Percentiles rank a stretch among this genome's conserved stretches.
Evolutionary conservation across 2,113 vertebrate species (phyloP).

Genomic region (Elephas maximus): DNA sequence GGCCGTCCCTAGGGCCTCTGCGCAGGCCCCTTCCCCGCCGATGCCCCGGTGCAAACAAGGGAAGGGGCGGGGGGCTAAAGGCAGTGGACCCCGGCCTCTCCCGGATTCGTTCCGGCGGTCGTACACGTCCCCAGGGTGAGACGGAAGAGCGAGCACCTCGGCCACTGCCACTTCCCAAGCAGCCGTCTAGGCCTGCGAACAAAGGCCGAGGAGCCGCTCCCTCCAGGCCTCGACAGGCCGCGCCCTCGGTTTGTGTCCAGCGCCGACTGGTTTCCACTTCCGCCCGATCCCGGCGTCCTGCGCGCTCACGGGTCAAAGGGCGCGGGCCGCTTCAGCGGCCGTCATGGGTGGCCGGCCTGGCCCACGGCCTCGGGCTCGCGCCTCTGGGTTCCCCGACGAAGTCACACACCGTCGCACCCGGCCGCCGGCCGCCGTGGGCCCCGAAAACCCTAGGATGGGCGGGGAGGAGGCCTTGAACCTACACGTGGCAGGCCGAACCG

Average conservation of each 20-base stretch:
- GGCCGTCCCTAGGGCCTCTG: background rate
- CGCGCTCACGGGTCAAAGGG: background rate
- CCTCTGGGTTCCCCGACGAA: rapidly evolving
- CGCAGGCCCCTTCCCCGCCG: background rate
- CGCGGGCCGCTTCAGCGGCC: background rate
- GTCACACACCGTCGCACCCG: too few species aligned
- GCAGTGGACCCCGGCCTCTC: background rate
- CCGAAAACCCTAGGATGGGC: rapidly evolving
- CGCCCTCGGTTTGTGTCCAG: too few species aligned
- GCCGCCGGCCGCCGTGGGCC: rapidly evolving
- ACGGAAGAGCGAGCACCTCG: background rate
- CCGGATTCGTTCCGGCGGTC: background rate
- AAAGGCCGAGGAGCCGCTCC: background rate
- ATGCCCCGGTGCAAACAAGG: background rate
- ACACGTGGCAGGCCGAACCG: background rate
- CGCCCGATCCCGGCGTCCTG: background rate
- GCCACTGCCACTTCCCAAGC: background rate
- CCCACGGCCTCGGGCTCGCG: too few species aligned
- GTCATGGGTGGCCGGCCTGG: background rate
- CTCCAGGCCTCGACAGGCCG: background rate
- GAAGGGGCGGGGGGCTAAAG: background rate
- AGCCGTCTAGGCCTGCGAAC: background rate
- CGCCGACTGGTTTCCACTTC: background rate
- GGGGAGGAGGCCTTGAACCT: background rate
- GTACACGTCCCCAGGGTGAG: background rate